Evolutionary conservation across 1,140 invertebrate species (phyloP).

Genomic region (Caenorhabditis latens): DNA sequence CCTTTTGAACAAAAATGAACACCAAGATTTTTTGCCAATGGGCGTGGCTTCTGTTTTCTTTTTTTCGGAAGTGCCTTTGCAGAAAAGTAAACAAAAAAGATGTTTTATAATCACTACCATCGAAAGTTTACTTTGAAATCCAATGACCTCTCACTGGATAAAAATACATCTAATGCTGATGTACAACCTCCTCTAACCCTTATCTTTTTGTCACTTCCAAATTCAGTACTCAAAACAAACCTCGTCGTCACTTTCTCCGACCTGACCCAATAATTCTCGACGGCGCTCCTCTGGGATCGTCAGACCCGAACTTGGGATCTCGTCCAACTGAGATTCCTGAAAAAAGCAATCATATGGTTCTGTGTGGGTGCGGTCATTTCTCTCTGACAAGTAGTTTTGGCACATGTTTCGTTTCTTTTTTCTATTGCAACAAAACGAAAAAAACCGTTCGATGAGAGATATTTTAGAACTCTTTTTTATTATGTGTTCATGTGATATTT

Average conservation of each 20-base stretch:
- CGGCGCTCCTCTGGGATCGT: constrained; percentile 75
- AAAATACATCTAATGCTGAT: no score
- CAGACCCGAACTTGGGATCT: constrained; percentile 69
- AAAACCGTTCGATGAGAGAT: constrained; percentile 6
- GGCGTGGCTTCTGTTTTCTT: constrained; percentile 6
- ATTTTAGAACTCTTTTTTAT: constrained; percentile 33
- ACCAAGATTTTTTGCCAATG: neutral
- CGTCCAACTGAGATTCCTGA: constrained; percentile 68
- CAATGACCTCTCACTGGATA: neutral
- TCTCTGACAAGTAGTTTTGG: neutral
- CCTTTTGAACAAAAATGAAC: neutral
- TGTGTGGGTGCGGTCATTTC: constrained; percentile 22
- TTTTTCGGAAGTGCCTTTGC: neutral
- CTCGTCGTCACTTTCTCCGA: constrained; percentile 67
- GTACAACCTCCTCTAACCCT: no score
- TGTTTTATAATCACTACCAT: constrained; percentile 13
- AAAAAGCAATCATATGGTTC: neutral
- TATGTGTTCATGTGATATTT: constrained; percentile 46
- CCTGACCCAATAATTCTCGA: constrained; percentile 73
- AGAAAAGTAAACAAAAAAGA: neutral
- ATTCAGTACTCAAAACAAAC: neutral
- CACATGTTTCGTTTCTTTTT: constrained; percentile 7
- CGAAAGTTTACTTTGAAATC: neutral
- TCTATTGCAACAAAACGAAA: neutral
- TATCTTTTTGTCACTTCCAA: no score